Base-by-base conservation (phyloP, 2,888 invertebrate species). In the Rhimphoctona megacephalus region DNA sequence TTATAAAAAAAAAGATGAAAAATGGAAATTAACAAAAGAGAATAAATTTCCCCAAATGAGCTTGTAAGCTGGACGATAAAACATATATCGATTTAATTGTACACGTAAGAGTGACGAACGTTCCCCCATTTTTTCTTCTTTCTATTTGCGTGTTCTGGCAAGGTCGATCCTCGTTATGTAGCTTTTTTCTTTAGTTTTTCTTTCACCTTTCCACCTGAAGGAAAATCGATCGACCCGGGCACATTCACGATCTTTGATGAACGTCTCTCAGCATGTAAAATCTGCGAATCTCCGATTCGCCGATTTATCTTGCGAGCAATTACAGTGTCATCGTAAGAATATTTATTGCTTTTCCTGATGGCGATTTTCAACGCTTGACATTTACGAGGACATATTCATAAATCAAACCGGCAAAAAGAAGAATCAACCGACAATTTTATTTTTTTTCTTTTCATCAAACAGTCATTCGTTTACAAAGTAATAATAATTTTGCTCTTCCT, bases 191-290 rank as follows among this genome's bases (percentile, higher is more conserved):
- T 54, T 11, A 9, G 11, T 43, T 43, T 79, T 76, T 39, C 43
- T 25, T 52, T 39, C 7, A 4, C 22, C 52, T 52, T 64, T 46
- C 17, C 17, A 19, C 49, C 54, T 46, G 36, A 22, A 17, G 36
- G 17, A 54, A 64, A 66, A 80, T 81, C 67, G 87, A 84, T 77
- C 81, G 86, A 82, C 72, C 82, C 76, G 72, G 14, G 9, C 52
- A 7, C 57, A 80, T 84, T 64, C 9, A 25, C 64, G 39, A 52
- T 43, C 57, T 19, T 39, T 17, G 30, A 43, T 49, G 52, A 66
- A 43, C 25, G 43, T 22, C n/a, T n/a, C 66, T 43, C 57, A 19
- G 70, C 49, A 67, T 36, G 61, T n/a, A 25, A 70, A 79, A 54
- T 4, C 17, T 36, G 6, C 30, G 69, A 69, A 19, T 46, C 49